Percentiles rank a stretch among this genome's conserved stretches.
These are phyloP conservation scores for Kobus ellipsiprymnus DNA, from an alignment of 2,113 vertebrate genomes.

Conservation along the genomic window DNA sequence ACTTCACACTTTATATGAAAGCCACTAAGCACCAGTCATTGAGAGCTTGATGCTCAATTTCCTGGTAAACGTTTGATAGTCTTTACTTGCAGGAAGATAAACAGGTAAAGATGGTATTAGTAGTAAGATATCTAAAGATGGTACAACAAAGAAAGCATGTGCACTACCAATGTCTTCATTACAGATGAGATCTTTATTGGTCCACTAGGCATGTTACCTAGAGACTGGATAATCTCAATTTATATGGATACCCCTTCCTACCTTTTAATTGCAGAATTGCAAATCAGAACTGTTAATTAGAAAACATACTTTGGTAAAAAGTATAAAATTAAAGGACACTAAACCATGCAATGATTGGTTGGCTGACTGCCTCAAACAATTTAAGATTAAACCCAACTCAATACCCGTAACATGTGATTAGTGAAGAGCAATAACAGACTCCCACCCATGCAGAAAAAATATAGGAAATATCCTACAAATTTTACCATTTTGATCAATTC, in stretches of 20 bases:
- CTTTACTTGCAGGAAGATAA: conserved; percentile 3
- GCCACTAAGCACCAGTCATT: background rate
- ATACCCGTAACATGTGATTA: background rate
- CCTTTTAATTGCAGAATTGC: background rate
- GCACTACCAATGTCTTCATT: background rate
- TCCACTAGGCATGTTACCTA: background rate
- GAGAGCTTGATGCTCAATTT: background rate
- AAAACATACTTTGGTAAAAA: background rate
- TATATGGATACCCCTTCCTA: background rate
- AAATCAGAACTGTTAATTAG: background rate
- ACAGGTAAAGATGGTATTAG: background rate
- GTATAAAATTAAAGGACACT: background rate
- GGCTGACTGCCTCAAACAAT: background rate
- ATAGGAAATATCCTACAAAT: background rate
- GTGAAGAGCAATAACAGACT: background rate
- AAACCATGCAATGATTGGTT: background rate
- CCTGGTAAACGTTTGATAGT: background rate
- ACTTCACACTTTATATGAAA: background rate
- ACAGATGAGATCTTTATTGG: background rate
- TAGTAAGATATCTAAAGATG: background rate
- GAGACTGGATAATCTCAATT: background rate
- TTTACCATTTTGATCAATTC: background rate
- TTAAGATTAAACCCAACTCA: background rate
- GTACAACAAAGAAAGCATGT: background rate
- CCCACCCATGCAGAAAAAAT: background rate